Percentiles rank a stretch among this genome's conserved stretches.
phyloP scores from a whole-genome alignment of 2,113 vertebrate species.

The Notothenia coriiceps region DNA sequence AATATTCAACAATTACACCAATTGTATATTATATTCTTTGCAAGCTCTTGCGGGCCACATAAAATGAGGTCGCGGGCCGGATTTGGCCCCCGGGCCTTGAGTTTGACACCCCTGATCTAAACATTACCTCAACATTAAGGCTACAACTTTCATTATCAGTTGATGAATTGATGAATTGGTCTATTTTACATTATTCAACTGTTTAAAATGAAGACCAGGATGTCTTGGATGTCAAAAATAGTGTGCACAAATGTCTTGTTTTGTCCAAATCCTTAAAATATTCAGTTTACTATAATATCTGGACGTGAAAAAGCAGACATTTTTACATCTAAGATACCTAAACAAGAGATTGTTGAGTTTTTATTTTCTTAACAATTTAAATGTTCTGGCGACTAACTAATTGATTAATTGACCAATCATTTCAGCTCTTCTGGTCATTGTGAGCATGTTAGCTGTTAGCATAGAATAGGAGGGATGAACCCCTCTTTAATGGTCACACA shows the following conservation, averaged over 20 bases:
- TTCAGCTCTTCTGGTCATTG: not conserved
- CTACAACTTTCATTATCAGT: no score
- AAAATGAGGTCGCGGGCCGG: no score
- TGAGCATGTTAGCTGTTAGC: no score
- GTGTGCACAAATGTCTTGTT: not conserved
- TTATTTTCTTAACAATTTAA: not conserved
- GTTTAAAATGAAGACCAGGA: not conserved
- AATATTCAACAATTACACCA: no score
- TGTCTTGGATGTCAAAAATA: not conserved
- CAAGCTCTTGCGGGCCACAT: no score
- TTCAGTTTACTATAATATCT: not conserved
- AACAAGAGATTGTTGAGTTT: not conserved
- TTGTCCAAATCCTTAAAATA: not conserved
- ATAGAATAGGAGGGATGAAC: no score
- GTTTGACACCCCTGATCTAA: not conserved
- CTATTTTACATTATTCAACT: not conserved
- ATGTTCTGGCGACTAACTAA: not conserved
- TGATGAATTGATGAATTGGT: no score
- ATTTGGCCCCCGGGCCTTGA: no score
- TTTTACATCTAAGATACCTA: not conserved
- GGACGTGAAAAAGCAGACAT: not conserved
- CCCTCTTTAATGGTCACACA: no score
- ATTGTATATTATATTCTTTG: no score
- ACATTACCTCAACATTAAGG: not conserved
- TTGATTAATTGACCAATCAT: no score